Evolutionary conservation across 2,888 invertebrate genomes (phyloP).

Genomic region (Epistrophella euchroma): DNA sequence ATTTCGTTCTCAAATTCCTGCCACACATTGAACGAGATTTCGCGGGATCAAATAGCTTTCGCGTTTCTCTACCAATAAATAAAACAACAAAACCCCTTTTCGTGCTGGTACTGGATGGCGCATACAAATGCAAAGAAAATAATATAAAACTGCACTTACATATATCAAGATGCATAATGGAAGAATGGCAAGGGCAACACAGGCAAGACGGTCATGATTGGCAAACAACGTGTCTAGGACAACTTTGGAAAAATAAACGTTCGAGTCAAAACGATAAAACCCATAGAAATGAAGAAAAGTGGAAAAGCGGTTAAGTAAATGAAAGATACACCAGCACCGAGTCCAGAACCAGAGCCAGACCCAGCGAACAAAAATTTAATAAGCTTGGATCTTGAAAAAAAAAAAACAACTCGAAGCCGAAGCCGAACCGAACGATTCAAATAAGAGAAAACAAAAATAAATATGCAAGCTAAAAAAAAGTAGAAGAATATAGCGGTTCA

Average conservation of each 20-base stretch:
- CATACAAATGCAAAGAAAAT: conserved; percentile 54
- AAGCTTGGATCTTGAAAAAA: too few species aligned
- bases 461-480: conserved; percentile 64
- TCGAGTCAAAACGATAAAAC: conserved; percentile 74
- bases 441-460: conserved; percentile 75
- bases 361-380: conserved; percentile 76
- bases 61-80: conserved; percentile 12
- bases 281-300: conserved; percentile 73
- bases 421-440: conserved; percentile 59
- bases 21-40: conserved; percentile 65
- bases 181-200: conserved; percentile 13
- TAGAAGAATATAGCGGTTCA: conserved; percentile 73
- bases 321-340: conserved; percentile 73
- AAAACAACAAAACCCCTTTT: conserved; percentile 12
- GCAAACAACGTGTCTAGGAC: conserved; percentile 73
- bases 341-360: conserved; percentile 46
- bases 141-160: conserved; percentile 39
- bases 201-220: conserved; percentile 39
- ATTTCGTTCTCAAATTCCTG: conserved; percentile 51
- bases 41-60: conserved; percentile 70
- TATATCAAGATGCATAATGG: conserved; percentile 23
- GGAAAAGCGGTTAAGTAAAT: conserved; percentile 77
- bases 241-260: conserved; percentile 71
- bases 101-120: background rate
- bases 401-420: conserved; percentile 56